Conservation (phyloP, 1,140 invertebrate genomes). For the Panagrolaimus sp. region DNA sequence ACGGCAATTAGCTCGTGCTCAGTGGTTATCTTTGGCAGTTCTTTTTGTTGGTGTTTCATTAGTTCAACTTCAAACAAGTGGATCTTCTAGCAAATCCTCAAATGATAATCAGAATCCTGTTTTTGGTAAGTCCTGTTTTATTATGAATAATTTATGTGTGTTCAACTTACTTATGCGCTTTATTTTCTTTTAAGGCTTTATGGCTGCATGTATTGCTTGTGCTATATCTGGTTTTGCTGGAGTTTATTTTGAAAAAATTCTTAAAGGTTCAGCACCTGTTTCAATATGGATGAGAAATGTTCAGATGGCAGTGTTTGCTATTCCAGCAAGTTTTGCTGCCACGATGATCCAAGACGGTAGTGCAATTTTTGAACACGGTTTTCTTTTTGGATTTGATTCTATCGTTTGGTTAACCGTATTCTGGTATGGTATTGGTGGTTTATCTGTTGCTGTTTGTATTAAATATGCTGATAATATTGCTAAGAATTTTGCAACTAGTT, state of each 20-base stretch:
- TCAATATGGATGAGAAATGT: slow-evolving; percentile 95
- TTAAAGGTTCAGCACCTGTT: slow-evolving; percentile 78
- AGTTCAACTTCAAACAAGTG: slow-evolving; percentile 35
- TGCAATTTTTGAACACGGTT: slow-evolving; percentile 58
- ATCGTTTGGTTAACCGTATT: slow-evolving; percentile 61
- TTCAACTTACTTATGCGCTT: too few species aligned
- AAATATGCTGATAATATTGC: slow-evolving; percentile 65
- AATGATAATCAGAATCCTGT: slow-evolving; percentile 25
- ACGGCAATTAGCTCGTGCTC: slow-evolving; percentile 27
- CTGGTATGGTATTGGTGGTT: slow-evolving; percentile 60
- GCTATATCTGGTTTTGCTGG: slow-evolving; percentile 93
- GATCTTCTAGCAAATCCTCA: slow-evolving; percentile 14
- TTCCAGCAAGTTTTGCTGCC: slow-evolving; percentile 38
- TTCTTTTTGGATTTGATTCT: slow-evolving; percentile 62
- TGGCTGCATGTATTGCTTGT: slow-evolving; percentile 80
- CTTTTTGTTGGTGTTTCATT: slow-evolving; percentile 40
- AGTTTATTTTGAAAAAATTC: slow-evolving; percentile 97
- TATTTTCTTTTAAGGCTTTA: slow-evolving; percentile 72
- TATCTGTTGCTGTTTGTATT: slow-evolving; percentile 62
- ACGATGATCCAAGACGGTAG: slow-evolving; percentile 57
- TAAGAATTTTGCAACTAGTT: slow-evolving; percentile 59
- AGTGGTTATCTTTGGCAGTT: slow-evolving; percentile 39
- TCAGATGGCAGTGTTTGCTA: slow-evolving; percentile 62
- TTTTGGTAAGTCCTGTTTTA: slow-evolving; percentile 28
- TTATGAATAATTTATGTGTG: background rate